Conservation (phyloP, 2,888 invertebrate species). For the Microctonus brassicae region DNA sequence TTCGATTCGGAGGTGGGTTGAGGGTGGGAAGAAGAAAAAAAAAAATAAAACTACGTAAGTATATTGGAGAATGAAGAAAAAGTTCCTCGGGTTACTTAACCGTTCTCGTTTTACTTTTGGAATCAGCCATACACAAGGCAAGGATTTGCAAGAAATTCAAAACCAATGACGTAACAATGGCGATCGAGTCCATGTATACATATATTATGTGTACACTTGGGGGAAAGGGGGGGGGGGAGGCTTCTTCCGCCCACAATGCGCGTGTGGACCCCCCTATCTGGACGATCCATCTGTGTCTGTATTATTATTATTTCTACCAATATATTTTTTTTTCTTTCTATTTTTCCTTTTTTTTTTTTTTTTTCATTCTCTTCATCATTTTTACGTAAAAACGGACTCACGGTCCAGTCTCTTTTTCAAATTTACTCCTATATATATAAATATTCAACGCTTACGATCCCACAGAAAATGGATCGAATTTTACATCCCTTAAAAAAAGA, state of each 20-base stretch:
- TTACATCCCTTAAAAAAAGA: slow-evolving; percentile 30
- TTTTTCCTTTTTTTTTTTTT: slow-evolving; percentile 1
- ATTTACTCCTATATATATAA: no score
- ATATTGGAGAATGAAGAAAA: slow-evolving; percentile 5
- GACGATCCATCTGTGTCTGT: slow-evolving; percentile 21
- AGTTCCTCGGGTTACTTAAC: slow-evolving; percentile 19
- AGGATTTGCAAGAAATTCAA: slow-evolving; percentile 62
- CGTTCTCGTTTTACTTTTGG: slow-evolving; percentile 35
- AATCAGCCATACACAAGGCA: slow-evolving; percentile 37
- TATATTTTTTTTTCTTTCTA: slow-evolving; percentile 8
- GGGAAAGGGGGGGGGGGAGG: not conserved
- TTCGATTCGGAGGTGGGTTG: not conserved
- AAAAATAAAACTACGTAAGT: no score
- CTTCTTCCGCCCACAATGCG: slow-evolving; percentile 31
- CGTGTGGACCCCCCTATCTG: slow-evolving; percentile 14
- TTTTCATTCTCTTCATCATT: not conserved
- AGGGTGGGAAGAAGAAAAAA: not conserved
- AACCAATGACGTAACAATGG: slow-evolving; percentile 64
- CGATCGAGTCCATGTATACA: slow-evolving; percentile 41
- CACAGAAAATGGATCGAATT: slow-evolving; percentile 6
- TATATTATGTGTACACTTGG: not conserved
- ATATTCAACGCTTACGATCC: not conserved
- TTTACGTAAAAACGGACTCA: slow-evolving; percentile 5
- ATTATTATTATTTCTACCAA: not conserved
- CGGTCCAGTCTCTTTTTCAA: not conserved